Conservation (phyloP, 30 jellyfish, hydroid and myxozoan genomes). For the Morbakka virulenta region DNA sequence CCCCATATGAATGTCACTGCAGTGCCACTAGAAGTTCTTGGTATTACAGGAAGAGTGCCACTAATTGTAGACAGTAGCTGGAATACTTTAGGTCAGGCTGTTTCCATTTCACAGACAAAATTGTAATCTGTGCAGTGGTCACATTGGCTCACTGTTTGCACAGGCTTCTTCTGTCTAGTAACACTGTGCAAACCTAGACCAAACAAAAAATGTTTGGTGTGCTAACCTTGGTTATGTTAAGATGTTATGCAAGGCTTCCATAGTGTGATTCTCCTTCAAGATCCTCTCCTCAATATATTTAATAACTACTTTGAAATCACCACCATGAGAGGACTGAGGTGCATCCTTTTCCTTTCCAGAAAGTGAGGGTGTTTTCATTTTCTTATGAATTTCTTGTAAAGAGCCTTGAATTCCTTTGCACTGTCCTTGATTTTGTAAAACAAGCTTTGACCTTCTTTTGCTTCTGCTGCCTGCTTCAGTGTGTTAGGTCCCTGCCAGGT, state of each 20-base stretch:
- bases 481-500: constrained; percentile 2
- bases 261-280: neutral
- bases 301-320: constrained; percentile 1
- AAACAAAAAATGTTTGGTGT: constrained; percentile 23
- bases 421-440: constrained; percentile 4
- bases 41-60: neutral
- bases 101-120: constrained; percentile 19
- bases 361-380: neutral
- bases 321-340: constrained; percentile 8
- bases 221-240: too few species aligned
- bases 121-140: constrained; percentile 34
- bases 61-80: neutral
- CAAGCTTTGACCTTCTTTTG: constrained; percentile 5
- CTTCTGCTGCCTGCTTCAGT: constrained; percentile 17
- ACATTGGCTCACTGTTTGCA: constrained; percentile 1
- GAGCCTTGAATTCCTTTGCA: neutral
- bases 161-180: neutral
- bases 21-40: too few species aligned
- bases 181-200: constrained; percentile 43
- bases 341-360: neutral
- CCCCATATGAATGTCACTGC: too few species aligned
- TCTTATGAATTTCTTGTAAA: constrained; percentile 3
- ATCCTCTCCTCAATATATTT: neutral
- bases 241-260: constrained; percentile 13
- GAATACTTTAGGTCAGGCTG: constrained; percentile 22